phyloP scores from a whole-genome alignment of 2,888 invertebrate species.

The Agrochola lota region DNA sequence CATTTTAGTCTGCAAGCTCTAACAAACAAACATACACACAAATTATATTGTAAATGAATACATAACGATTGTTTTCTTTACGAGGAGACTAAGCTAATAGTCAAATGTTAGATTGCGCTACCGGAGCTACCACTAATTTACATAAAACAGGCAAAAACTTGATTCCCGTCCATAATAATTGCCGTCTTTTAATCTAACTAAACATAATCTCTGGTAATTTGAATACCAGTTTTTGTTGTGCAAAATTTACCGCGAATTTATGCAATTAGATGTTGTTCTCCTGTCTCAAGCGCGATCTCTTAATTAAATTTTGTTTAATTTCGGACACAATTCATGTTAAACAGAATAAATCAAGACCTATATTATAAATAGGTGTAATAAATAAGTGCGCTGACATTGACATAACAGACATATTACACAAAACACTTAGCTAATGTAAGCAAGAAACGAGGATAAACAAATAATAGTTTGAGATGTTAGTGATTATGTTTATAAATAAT shows the following conservation, averaged over 20 bases:
- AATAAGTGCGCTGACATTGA: constrained; percentile 60
- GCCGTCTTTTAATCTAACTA: constrained; percentile 48
- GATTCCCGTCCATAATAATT: constrained; percentile 39
- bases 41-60: not conserved
- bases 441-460: constrained; percentile 53
- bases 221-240: constrained; percentile 63
- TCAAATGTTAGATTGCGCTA: constrained; percentile 48
- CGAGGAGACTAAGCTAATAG: constrained; percentile 41
- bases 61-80: constrained; percentile 25
- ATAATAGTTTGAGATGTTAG: constrained; percentile 47
- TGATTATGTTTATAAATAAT: constrained; percentile 17
- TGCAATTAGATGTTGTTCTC: constrained; percentile 57
- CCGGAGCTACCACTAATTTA: constrained; percentile 57
- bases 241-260: constrained; percentile 64
- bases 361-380: constrained; percentile 55
- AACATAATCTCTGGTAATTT: constrained; percentile 61
- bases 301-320: constrained; percentile 61
- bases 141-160: constrained; percentile 62
- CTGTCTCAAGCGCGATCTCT: constrained; percentile 55
- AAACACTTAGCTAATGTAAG: constrained; percentile 44
- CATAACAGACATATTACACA: constrained; percentile 53
- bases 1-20: constrained; percentile 8
- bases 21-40: constrained; percentile 29
- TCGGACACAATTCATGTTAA: constrained; percentile 42
- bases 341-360: constrained; percentile 52